Evolutionary conservation across 2,113 vertebrate genomes (phyloP).

Genomic region (Oryzias woworae): DNA sequence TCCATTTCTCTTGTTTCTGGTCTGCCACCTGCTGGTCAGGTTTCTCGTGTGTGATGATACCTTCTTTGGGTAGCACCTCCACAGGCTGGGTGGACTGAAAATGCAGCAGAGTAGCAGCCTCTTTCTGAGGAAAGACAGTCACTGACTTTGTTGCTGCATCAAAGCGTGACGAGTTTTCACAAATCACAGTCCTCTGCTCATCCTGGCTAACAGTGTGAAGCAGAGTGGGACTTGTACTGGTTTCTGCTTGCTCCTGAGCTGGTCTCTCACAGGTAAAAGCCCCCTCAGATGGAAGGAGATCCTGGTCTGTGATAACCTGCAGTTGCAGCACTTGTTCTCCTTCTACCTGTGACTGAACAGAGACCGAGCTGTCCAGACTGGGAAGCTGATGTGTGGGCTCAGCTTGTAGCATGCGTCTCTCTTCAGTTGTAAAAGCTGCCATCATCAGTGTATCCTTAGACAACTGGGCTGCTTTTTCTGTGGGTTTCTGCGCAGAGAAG

Average conservation of each 20-base stretch:
- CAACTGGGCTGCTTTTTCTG: constrained; percentile 57
- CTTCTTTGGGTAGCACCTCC: constrained; percentile 79
- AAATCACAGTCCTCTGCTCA: constrained; percentile 68
- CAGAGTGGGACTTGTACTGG: constrained; percentile 70
- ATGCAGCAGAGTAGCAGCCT: constrained; percentile 69
- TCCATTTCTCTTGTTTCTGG: constrained; percentile 76
- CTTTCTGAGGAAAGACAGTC: constrained; percentile 63
- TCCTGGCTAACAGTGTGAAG: constrained; percentile 71
- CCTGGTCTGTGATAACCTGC: constrained; percentile 76
- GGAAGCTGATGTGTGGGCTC: constrained; percentile 66
- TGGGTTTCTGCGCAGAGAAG: constrained; percentile 52
- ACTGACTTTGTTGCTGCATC: constrained; percentile 49
- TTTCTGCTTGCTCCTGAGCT: constrained; percentile 52
- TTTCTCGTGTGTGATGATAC: constrained; percentile 66
- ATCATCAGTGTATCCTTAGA: constrained; percentile 67
- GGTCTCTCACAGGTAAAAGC: constrained; percentile 74
- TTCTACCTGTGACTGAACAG: constrained; percentile 66
- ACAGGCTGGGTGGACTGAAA: constrained; percentile 72
- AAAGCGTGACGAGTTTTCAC: constrained; percentile 69
- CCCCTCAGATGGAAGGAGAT: constrained; percentile 72
- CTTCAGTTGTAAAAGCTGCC: constrained; percentile 71
- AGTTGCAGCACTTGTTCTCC: constrained; percentile 72
- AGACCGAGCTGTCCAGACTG: constrained; percentile 60
- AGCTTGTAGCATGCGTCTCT: constrained; percentile 69
- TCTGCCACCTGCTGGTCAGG: constrained; percentile 67